phyloP scores from a whole-genome alignment of 1,140 invertebrate species.

The Latrodectus geometricus region DNA sequence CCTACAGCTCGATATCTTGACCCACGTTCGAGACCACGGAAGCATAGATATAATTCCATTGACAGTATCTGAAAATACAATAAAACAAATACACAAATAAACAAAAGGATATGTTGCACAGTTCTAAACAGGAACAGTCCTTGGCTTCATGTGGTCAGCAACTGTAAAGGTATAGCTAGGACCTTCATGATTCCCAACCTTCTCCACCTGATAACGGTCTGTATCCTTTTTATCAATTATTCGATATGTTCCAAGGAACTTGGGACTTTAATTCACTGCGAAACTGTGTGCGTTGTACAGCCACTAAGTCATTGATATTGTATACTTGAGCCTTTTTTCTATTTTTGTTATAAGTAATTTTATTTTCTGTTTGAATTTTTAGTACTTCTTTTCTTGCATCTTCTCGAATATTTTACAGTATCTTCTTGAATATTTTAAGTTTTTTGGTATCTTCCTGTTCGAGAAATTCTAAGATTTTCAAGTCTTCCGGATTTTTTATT shows the following conservation, averaged over 20 bases:
- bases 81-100: too few species aligned
- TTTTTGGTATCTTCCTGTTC: too few species aligned
- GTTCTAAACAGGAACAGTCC: too few species aligned
- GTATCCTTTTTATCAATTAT: neutral
- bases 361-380: slow-evolving; percentile 1
- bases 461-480: too few species aligned
- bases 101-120: too few species aligned
- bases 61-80: too few species aligned
- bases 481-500: too few species aligned
- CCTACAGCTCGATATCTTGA: too few species aligned
- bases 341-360: neutral
- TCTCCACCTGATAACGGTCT: slow-evolving; percentile 25
- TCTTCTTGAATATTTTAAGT: too few species aligned
- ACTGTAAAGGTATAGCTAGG: neutral
- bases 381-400: neutral
- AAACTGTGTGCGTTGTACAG: neutral
- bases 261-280: neutral
- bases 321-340: neutral
- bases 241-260: slow-evolving; percentile 15
- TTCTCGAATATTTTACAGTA: too few species aligned
- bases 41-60: too few species aligned
- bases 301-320: slow-evolving; percentile 24
- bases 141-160: slow-evolving; percentile 10
- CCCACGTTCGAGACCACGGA: too few species aligned
- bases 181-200: slow-evolving; percentile 10